phyloP scores from a whole-genome alignment of 2,113 vertebrate genomes.

The Dolichotis patagonum region DNA sequence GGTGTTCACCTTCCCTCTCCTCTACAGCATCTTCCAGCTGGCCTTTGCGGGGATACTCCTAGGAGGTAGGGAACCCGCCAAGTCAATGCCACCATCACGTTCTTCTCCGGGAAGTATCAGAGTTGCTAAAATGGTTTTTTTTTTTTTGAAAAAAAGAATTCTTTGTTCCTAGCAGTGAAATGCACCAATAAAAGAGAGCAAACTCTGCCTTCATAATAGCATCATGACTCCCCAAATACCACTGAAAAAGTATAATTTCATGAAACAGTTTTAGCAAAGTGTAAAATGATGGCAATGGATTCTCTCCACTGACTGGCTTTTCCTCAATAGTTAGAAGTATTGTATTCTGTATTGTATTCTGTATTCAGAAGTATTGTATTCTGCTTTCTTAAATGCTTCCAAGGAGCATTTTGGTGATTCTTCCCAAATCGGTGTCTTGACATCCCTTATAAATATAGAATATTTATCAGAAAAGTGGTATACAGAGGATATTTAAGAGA shows the following conservation, averaged over 20 bases:
- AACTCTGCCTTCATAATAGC: neutral
- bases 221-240: neutral
- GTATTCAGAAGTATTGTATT: neutral
- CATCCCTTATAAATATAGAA: neutral
- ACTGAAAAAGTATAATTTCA: neutral
- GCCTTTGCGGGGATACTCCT: conserved; percentile 84
- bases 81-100: accelerated
- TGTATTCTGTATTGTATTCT: neutral
- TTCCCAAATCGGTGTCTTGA: neutral
- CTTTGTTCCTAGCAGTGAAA: neutral
- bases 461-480: neutral
- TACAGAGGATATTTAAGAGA: neutral
- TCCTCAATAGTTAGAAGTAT: neutral
- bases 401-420: neutral
- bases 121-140: neutral
- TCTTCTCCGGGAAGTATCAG: neutral
- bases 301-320: neutral
- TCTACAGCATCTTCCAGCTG: conserved; percentile 98
- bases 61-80: conserved; percentile 85
- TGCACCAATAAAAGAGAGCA: neutral
- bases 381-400: neutral
- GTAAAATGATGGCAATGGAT: neutral
- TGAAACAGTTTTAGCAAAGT: neutral
- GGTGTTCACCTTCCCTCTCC: conserved; percentile 96
- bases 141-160: too few species aligned